Evolutionary conservation across 2,113 vertebrate genomes (phyloP).

Genomic region (Urocitellus parryii): DNA sequence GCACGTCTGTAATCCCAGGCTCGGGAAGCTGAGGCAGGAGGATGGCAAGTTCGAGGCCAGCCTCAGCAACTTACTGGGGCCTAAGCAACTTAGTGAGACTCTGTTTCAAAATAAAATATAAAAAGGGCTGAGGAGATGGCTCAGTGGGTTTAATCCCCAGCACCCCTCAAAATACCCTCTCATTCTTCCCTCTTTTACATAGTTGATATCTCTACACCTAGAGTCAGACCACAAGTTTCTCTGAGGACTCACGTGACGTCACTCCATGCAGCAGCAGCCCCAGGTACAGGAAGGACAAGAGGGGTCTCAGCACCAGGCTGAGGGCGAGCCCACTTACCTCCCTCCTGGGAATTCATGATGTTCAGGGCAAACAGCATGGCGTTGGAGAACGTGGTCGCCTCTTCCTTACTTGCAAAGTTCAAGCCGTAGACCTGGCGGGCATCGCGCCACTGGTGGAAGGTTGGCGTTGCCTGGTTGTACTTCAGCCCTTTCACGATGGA

Average conservation of each 20-base stretch:
- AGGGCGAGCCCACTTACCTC: conserved; percentile 88
- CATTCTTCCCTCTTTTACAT: neutral
- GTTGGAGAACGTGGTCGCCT: conserved; percentile 98
- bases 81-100: too few species aligned
- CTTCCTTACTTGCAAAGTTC: conserved; percentile 99
- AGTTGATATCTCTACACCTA: too few species aligned
- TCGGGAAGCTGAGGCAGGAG: too few species aligned
- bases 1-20: too few species aligned
- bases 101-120: too few species aligned
- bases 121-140: too few species aligned
- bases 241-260: rapidly evolving
- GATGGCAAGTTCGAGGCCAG: too few species aligned
- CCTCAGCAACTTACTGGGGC: too few species aligned
- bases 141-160: too few species aligned
- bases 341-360: conserved; percentile 97
- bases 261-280: rapidly evolving
- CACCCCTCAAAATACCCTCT: too few species aligned
- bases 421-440: conserved; percentile 98
- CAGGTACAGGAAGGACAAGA: rapidly evolving
- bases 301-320: neutral
- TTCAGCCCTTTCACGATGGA: conserved; percentile 99
- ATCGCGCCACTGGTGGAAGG: conserved; percentile 99
- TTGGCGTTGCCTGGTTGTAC: conserved; percentile 99
- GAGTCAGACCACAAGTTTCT: neutral
- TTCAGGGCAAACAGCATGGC: conserved; percentile 99